Evolutionary conservation across 2,113 vertebrate species (phyloP).

Genomic region (Onychostruthus taczanowskii): DNA sequence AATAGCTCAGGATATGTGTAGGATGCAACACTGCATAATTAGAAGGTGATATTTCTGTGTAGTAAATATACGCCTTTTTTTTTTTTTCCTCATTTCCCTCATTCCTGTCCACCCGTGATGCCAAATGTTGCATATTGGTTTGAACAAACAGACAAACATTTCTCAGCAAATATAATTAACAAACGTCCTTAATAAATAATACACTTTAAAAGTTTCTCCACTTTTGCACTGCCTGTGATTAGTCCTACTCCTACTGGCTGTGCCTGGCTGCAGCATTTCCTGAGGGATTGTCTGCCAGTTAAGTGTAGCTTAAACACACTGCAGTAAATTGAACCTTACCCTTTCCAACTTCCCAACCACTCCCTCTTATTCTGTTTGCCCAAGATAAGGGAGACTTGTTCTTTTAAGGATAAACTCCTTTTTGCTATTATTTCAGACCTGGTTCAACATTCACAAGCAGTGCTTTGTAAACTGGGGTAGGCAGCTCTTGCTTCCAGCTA

Average conservation of each 20-base stretch:
- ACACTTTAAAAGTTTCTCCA: not conserved
- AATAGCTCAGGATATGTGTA: not conserved
- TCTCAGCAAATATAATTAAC: not conserved
- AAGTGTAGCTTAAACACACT: not conserved
- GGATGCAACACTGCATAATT: not conserved
- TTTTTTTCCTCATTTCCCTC: not conserved
- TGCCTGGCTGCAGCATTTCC: not conserved
- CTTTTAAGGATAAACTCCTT: not conserved
- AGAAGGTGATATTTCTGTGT: not conserved
- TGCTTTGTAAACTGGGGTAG: not conserved
- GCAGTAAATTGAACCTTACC: slow-evolving; percentile 5
- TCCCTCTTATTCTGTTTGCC: slow-evolving; percentile 9
- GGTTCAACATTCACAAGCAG: not conserved
- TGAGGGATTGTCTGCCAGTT: not conserved
- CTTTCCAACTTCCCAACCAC: slow-evolving; percentile 10
- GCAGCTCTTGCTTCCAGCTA: not conserved
- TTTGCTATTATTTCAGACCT: not conserved
- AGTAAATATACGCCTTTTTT: not conserved
- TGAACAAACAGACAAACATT: not conserved
- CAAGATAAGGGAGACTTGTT: not conserved
- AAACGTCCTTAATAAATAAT: not conserved
- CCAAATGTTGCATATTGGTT: not conserved
- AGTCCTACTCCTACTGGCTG: not conserved
- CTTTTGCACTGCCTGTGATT: not conserved
- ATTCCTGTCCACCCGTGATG: not conserved